These are phyloP conservation scores for Helogale parvula DNA, from an alignment of 2,113 vertebrate genomes.

Conservation along the genomic window DNA sequence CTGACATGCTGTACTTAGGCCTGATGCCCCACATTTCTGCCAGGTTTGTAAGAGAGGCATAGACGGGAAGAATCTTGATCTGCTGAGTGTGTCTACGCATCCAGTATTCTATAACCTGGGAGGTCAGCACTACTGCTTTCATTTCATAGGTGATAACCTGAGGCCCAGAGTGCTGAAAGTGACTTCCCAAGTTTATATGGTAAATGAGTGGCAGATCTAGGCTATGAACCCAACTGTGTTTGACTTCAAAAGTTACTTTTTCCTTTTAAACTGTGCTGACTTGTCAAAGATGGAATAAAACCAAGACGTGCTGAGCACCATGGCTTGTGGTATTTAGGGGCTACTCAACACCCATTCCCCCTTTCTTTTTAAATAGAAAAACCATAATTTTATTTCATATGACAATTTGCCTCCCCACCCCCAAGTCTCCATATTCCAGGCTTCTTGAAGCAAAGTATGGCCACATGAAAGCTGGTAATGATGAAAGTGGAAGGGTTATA, in stretches of 20 bases:
- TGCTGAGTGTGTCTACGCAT: too few relatives aligned
- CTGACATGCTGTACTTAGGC: not conserved
- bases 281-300: not conserved
- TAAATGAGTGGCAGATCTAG: not conserved
- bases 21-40: not conserved
- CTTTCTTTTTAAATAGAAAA: not conserved
- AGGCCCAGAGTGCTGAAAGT: not conserved
- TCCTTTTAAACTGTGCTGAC: not conserved
- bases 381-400: not conserved
- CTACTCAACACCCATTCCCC: not conserved
- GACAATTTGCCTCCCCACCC: not conserved
- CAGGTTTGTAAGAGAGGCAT: not conserved
- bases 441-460: not conserved
- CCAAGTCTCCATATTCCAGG: not conserved
- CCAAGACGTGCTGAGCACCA: not conserved
- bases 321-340: not conserved
- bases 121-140: not conserved
- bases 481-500: not conserved
- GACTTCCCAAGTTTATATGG: not conserved
- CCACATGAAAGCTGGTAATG: not conserved
- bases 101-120: not conserved
- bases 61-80: not conserved
- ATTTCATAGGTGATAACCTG: not conserved
- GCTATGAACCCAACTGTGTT: not conserved
- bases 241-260: not conserved